phyloP scores from a whole-genome alignment of 2,888 invertebrate species.

The Agriotes lineatus region DNA sequence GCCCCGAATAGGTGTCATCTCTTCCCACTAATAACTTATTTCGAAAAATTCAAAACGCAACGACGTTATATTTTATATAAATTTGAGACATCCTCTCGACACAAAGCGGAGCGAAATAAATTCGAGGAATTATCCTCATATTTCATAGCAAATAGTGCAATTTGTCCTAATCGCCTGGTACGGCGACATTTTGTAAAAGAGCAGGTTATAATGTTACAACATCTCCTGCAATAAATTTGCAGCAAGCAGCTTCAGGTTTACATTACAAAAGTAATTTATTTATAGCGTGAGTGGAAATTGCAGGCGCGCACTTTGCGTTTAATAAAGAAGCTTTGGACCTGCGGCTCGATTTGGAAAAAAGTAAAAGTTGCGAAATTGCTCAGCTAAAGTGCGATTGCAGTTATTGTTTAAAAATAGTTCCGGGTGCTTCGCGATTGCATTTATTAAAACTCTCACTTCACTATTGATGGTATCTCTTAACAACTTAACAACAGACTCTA shows the following conservation, averaged over 20 bases:
- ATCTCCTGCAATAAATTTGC: slow-evolving; percentile 49
- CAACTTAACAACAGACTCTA: too few relatives aligned
- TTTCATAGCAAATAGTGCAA: slow-evolving; percentile 51
- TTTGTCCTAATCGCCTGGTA: slow-evolving; percentile 50
- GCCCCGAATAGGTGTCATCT: not conserved
- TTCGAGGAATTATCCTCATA: slow-evolving; percentile 47
- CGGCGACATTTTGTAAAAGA: slow-evolving; percentile 42
- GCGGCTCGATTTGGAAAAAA: too few relatives aligned
- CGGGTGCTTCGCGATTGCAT: too few relatives aligned
- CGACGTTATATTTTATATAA: slow-evolving; percentile 17
- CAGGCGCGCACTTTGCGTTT: not conserved
- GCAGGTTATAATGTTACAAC: slow-evolving; percentile 49
- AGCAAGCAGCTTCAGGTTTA: slow-evolving; percentile 46
- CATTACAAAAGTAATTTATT: slow-evolving; percentile 46
- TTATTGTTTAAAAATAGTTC: too few relatives aligned
- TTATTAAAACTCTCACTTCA: too few relatives aligned
- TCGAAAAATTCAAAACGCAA: not conserved
- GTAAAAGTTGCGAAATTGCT: too few relatives aligned
- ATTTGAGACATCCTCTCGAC: slow-evolving; percentile 26
- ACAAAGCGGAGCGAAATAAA: slow-evolving; percentile 44
- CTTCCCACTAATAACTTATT: not conserved
- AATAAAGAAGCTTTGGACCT: too few relatives aligned
- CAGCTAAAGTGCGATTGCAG: too few relatives aligned
- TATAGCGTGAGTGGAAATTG: slow-evolving; percentile 4
- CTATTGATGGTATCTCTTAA: too few relatives aligned